A percentile compares a stretch with the other conserved stretches of the same genome.
These are phyloP conservation scores for Apodemia duryi DNA, from an alignment of 2,888 invertebrate genomes.

Conservation along the genomic window DNA sequence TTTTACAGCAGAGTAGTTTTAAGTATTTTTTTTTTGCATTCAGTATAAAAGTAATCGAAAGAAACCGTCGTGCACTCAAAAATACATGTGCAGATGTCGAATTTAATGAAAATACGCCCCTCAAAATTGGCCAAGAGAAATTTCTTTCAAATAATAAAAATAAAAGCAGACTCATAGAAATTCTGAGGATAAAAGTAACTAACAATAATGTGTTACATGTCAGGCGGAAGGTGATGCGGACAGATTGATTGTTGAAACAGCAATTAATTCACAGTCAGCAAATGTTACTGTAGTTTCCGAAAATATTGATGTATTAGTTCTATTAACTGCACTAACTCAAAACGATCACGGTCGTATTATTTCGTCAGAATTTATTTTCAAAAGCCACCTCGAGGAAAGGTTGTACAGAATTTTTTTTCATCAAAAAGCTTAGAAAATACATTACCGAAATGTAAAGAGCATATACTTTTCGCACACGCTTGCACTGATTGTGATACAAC, in stretches of 20 bases:
- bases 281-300: background rate
- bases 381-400: background rate
- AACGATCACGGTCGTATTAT: background rate
- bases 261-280: constrained; percentile 6
- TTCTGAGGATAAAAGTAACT: background rate
- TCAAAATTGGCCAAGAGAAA: background rate
- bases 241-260: constrained; percentile 15
- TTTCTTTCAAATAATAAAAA: background rate
- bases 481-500: no score
- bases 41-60: background rate
- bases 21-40: no score
- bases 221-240: constrained; percentile 1
- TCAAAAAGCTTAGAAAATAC: no score
- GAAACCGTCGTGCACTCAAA: background rate
- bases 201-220: constrained; percentile 2
- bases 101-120: background rate
- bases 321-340: constrained; percentile 7
- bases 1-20: no score
- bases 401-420: background rate
- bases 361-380: background rate
- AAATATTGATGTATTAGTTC: background rate
- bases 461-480: no score
- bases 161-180: background rate
- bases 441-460: no score
- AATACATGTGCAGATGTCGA: background rate